Percentiles rank a stretch among this genome's conserved stretches.
Evolutionary conservation across 1,140 invertebrate genomes (phyloP).

Genomic region (Aphelenchoides fujianensis): DNA sequence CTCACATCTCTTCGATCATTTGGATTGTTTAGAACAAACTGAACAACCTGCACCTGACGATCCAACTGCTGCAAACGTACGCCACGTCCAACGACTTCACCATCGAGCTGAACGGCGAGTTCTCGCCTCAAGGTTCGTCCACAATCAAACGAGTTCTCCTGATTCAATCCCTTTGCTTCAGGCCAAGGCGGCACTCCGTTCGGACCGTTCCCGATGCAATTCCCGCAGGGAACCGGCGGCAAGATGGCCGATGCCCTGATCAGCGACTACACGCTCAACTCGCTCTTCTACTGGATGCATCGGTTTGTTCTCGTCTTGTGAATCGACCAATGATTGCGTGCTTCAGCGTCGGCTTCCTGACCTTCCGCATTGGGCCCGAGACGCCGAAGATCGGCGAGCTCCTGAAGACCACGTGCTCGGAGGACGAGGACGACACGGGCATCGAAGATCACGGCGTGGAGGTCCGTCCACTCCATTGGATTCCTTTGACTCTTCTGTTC

Average conservation of each 20-base stretch:
- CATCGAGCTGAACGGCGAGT: slow-evolving; percentile 59
- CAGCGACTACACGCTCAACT: slow-evolving; percentile 60
- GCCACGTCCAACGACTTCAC: slow-evolving; percentile 60
- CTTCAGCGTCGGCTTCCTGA: slow-evolving; percentile 55
- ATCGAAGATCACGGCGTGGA: slow-evolving; percentile 55
- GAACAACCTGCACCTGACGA: slow-evolving; percentile 52
- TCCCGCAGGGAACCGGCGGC: slow-evolving; percentile 43
- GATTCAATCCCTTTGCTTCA: too few species aligned
- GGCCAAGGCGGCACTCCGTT: slow-evolving; percentile 56
- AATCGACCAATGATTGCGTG: too few species aligned
- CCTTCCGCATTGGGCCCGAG: slow-evolving; percentile 56
- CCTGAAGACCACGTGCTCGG: slow-evolving; percentile 58
- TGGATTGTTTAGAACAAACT: too few species aligned
- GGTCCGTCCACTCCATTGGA: not conserved
- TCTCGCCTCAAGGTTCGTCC: too few species aligned
- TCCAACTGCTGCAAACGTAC: slow-evolving; percentile 59
- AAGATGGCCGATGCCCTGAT: slow-evolving; percentile 60
- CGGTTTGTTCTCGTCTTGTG: not conserved
- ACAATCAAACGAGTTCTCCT: too few species aligned
- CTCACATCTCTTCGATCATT: too few species aligned
- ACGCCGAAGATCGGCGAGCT: slow-evolving; percentile 60
- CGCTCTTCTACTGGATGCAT: slow-evolving; percentile 57
- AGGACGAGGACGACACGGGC: slow-evolving; percentile 52
- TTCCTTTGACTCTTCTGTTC: not conserved
- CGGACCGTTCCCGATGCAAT: slow-evolving; percentile 58